Evolutionary conservation across 2,888 invertebrate species (phyloP), one percentile per base, ranked within the genome.

Genomic region (Plagodis pulveraria): DNA sequence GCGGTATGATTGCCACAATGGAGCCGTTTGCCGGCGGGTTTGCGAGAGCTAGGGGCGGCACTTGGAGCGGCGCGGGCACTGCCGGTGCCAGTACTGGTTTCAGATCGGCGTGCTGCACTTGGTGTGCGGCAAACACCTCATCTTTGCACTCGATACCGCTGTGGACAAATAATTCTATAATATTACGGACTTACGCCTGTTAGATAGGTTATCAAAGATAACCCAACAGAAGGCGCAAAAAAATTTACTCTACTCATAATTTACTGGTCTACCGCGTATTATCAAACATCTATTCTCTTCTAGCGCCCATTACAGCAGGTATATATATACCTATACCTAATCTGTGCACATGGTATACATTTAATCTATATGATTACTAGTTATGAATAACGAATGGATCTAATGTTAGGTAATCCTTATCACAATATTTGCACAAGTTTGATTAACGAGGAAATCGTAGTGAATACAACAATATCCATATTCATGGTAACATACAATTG

Each of bases 91-190:
- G 78, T n/a, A 66, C 70, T 51, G 89, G 89, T 72, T 92, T 91
- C 77, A 91, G 68, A 80, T 87, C 89, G 72, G 81, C 88, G 78
- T 87, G 85, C 81, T 83, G 87, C 86, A 91, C 83, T 80, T 91
- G 93, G 83, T 94, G 94, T 83, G 94, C 93, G 77, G 96, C 96
- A 84, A 96, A 95, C 80, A 96, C 94, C 89, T 96, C 96, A 94
- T 96, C 94, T 91, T 94, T 94, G 93, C 94, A 94, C 94, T 96
- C 96, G 90, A 96, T 94, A 85, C 95, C 96, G 94, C 96, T 96
- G 94, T 71, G 92, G 72, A 88, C 84, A 88, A 76, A 80, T 71
- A 64, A 91, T 86, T 78, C 77, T 71, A 72, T 76, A 78, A 81
- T 76, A 80, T 77, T 72, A 22, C 22, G 22, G 22, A 22, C 22